Conservation (phyloP, 2,888 invertebrate species). For the Nymphalis urticae region DNA sequence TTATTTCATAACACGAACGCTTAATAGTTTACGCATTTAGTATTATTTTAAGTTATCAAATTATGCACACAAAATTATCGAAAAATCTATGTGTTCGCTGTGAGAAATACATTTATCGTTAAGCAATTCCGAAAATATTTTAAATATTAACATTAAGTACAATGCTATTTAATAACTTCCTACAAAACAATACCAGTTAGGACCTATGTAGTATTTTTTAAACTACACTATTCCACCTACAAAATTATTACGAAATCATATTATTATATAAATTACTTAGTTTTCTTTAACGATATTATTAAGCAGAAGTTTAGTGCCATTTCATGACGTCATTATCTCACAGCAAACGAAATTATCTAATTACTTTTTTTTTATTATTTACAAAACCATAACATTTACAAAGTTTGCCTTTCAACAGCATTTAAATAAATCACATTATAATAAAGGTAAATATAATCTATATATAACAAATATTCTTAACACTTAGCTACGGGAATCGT, state of each 20-base stretch:
- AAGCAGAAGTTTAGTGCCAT: slow-evolving; percentile 31
- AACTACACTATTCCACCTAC: not conserved
- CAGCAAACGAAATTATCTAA: slow-evolving; percentile 48
- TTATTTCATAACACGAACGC: not conserved
- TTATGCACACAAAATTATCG: not conserved
- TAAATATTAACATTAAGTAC: not conserved
- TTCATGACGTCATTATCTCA: slow-evolving; percentile 37
- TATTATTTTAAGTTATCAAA: not conserved
- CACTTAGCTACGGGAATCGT: slow-evolving; percentile 42
- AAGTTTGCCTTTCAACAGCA: slow-evolving; percentile 47
- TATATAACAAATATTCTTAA: slow-evolving; percentile 45
- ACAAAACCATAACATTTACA: slow-evolving; percentile 40
- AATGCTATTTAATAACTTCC: not conserved
- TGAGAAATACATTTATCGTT: slow-evolving; percentile 2
- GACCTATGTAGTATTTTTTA: not conserved
- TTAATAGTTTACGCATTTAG: not conserved
- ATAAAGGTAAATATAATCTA: slow-evolving; percentile 41
- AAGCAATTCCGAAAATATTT: slow-evolving; percentile 2
- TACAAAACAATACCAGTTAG: not conserved
- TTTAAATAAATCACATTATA: slow-evolving; percentile 51
- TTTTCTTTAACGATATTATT: not conserved
- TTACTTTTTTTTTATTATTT: slow-evolving; percentile 40
- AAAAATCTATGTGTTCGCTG: not conserved
- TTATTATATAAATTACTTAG: not conserved
- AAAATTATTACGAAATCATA: not conserved